Evolutionary conservation across 1,140 invertebrate species (phyloP).

Genomic region (Bathynomus jamesi): DNA sequence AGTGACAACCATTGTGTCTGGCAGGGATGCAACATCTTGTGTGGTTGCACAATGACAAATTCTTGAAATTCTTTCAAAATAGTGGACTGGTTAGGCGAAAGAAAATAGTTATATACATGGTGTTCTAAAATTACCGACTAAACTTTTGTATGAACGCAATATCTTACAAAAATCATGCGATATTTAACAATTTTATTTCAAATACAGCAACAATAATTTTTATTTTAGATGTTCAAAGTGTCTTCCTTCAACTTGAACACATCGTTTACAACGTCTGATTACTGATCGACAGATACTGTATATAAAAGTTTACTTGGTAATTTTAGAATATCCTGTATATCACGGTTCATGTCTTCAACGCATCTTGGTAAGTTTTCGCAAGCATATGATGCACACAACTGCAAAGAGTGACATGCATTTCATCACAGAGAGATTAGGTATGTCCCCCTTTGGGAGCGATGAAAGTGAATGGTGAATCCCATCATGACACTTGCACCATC

Average conservation of each 20-base stretch:
- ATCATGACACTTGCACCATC: conserved; percentile 34
- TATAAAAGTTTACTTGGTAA: too few relatives aligned
- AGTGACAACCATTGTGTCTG: background rate
- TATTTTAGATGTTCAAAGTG: too few relatives aligned
- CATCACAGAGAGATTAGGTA: conserved; percentile 20
- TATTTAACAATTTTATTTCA: too few relatives aligned
- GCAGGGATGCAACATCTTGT: too few relatives aligned
- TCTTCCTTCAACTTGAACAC: too few relatives aligned
- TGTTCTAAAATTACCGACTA: too few relatives aligned
- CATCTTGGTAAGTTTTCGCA: conserved; percentile 12
- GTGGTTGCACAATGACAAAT: background rate
- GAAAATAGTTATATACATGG: conserved; percentile 23
- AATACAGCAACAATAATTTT: too few relatives aligned
- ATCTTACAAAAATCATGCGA: too few relatives aligned
- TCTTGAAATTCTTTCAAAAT: conserved; percentile 5
- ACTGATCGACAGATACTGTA: too few relatives aligned
- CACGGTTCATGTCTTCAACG: conserved; percentile 14
- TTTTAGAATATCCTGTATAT: too few relatives aligned
- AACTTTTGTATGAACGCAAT: too few relatives aligned
- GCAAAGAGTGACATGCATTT: conserved; percentile 36
- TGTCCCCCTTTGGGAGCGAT: conserved; percentile 14
- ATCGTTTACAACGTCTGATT: too few relatives aligned
- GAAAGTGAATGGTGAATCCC: conserved; percentile 25
- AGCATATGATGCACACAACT: conserved; percentile 18
- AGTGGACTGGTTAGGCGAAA: background rate